These are phyloP conservation scores for Lonchura striata DNA, from an alignment of 2,113 vertebrate genomes.

Conservation along the genomic window DNA sequence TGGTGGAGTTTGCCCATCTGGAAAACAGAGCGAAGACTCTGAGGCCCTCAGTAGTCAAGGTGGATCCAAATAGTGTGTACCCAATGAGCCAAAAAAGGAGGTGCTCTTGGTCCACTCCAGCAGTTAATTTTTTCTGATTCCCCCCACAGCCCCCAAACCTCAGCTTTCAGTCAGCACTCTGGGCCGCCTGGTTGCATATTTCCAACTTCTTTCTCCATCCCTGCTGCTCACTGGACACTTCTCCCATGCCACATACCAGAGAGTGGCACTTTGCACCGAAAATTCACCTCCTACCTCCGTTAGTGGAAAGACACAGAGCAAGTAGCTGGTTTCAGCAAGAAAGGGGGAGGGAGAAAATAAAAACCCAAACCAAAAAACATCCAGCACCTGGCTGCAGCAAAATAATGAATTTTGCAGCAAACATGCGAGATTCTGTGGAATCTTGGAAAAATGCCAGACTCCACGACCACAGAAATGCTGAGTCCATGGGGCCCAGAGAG, in stretches of 20 bases:
- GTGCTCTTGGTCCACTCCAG: background rate
- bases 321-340: constrained; percentile 1
- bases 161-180: background rate
- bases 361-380: constrained; percentile 13
- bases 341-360: background rate
- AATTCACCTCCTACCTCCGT: background rate
- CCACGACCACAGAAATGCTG: constrained; percentile 66
- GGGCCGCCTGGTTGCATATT: background rate
- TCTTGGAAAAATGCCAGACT: constrained; percentile 56
- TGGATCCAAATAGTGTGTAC: background rate
- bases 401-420: constrained; percentile 70
- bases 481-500: constrained; percentile 62
- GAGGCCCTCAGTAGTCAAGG: constrained; percentile 16
- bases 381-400: constrained; percentile 62
- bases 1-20: constrained; percentile 21
- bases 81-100: constrained; percentile 44
- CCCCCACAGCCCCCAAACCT: background rate
- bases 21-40: constrained; percentile 28
- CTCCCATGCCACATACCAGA: rapidly evolving
- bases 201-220: background rate
- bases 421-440: constrained; percentile 59
- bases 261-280: rapidly evolving
- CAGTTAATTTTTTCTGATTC: constrained; percentile 28
- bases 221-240: background rate
- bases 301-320: background rate